phyloP scores from a whole-genome alignment of 1,140 invertebrate species.

The Saccostrea echinata region DNA sequence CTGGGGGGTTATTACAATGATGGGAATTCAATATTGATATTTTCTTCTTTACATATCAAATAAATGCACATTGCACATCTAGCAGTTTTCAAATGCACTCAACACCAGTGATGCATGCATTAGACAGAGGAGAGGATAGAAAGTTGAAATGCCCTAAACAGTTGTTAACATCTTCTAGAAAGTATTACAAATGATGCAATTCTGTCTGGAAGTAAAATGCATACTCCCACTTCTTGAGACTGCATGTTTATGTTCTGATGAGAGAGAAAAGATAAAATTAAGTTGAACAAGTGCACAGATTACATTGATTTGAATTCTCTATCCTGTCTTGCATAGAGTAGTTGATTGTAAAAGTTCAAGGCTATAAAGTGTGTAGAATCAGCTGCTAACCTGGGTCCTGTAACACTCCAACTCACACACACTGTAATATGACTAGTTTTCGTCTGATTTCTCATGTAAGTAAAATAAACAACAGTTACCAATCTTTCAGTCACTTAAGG shows the following conservation, averaged over 20 bases:
- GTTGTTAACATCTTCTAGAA: background rate
- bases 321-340: background rate
- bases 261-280: background rate
- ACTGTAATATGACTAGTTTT: background rate
- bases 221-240: background rate
- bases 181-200: background rate
- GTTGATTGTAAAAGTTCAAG: too few species aligned
- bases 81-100: background rate
- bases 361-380: too few species aligned
- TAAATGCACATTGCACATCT: background rate
- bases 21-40: too few species aligned
- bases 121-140: background rate
- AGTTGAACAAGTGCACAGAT: background rate
- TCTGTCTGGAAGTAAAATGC: background rate
- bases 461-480: background rate
- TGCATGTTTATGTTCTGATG: background rate
- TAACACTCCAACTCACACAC: too few species aligned
- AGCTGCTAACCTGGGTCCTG: too few species aligned
- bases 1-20: too few species aligned
- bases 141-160: background rate
- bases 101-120: background rate
- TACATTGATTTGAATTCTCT: background rate
- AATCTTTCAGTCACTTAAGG: conserved; percentile 38
- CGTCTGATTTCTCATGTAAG: background rate
- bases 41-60: too few species aligned